Percentiles rank a stretch among this genome's conserved stretches.
Conservation (phyloP, 1,140 invertebrate species). For the Trichomalopsis sarcophagae region DNA sequence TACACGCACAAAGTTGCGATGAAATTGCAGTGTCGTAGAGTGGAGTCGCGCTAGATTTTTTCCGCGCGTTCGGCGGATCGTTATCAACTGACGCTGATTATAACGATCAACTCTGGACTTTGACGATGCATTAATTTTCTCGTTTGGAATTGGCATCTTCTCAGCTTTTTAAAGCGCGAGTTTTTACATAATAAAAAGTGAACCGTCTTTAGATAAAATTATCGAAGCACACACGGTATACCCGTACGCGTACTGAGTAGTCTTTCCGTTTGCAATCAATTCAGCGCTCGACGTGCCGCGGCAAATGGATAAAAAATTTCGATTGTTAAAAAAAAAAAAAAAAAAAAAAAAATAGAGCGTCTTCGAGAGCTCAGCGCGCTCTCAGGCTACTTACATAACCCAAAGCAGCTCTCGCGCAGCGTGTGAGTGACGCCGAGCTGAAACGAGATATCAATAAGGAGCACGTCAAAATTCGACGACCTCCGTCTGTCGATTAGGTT, state of each 20-base stretch:
- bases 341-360: not conserved
- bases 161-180: too few relatives aligned
- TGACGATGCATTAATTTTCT: too few relatives aligned
- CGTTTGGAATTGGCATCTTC: too few relatives aligned
- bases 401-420: not conserved
- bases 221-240: too few relatives aligned
- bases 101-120: too few relatives aligned
- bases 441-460: constrained; percentile 40
- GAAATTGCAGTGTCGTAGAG: not conserved
- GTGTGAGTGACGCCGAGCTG: not conserved
- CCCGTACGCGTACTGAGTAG: not conserved
- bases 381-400: not conserved
- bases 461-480: constrained; percentile 45
- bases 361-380: not conserved
- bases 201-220: not conserved
- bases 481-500: constrained; percentile 44
- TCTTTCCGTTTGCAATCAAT: not conserved
- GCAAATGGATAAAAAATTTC: not conserved
- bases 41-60: not conserved
- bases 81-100: not conserved
- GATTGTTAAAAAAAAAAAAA: not conserved
- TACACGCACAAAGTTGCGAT: constrained; percentile 15
- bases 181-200: too few relatives aligned
- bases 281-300: not conserved
- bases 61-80: not conserved